These are phyloP conservation scores for Hemicordylus capensis DNA, from an alignment of 2,113 vertebrate species.

Conservation along the genomic window DNA sequence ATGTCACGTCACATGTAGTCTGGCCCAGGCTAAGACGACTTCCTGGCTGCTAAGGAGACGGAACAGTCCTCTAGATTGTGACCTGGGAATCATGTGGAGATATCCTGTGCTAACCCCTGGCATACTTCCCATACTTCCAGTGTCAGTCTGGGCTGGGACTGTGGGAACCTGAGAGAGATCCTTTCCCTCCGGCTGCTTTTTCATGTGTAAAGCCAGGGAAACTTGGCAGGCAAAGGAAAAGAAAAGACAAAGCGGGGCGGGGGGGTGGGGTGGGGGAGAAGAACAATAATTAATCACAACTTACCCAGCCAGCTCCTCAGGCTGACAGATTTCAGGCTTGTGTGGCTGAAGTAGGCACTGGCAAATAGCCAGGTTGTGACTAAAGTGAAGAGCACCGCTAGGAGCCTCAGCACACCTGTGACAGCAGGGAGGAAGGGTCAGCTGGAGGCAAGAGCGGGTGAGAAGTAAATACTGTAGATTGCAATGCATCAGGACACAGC, in stretches of 20 bases:
- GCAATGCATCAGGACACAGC: neutral
- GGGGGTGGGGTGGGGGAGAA: rapidly evolving
- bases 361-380: constrained; percentile 46
- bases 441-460: neutral
- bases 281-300: neutral
- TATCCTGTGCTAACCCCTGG: too few species aligned
- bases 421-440: neutral
- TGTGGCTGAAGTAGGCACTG: neutral
- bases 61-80: neutral
- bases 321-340: constrained; percentile 35
- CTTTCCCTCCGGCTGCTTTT: neutral
- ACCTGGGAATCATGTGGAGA: neutral
- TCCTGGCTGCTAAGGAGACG: too few species aligned
- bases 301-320: constrained; percentile 58
- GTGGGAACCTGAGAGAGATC: neutral
- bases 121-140: neutral
- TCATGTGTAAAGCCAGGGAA: neutral
- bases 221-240: neutral
- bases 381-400: constrained; percentile 22
- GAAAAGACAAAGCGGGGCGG: neutral
- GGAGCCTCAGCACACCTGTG: constrained; percentile 47
- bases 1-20: too few species aligned
- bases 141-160: neutral
- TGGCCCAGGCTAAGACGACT: too few species aligned
- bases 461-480: neutral